A percentile compares a stretch with the other conserved stretches of the same genome.
These are phyloP conservation scores for Gallinago nigripennis DNA, from an alignment of 2,797 vertebrate genomes.

Conservation along the genomic window DNA sequence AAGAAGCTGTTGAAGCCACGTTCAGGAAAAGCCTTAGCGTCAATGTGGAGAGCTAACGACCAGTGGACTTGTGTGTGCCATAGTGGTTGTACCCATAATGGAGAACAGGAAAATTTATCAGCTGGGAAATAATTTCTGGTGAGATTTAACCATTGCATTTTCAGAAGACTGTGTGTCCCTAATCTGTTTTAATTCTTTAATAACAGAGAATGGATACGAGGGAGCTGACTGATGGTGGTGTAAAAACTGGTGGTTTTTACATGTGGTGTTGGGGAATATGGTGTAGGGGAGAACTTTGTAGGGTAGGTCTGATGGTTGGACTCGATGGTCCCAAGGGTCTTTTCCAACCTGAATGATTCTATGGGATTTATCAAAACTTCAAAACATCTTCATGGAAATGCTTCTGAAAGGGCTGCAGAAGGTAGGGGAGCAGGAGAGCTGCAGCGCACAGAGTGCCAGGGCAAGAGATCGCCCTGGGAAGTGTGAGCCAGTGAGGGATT, in stretches of 20 bases:
- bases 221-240: neutral
- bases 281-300: no score
- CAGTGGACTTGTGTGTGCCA: accelerated
- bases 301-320: no score
- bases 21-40: neutral
- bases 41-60: neutral
- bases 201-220: neutral
- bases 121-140: neutral
- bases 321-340: no score
- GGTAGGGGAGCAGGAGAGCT: neutral
- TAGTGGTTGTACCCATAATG: neutral
- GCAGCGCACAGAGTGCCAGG: neutral
- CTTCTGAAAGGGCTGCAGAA: neutral
- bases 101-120: neutral
- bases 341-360: no score
- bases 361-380: neutral
- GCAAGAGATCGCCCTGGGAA: neutral
- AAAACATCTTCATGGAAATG: neutral
- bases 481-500: neutral
- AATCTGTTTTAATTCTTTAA: neutral
- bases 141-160: neutral
- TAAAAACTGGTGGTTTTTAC: no score
- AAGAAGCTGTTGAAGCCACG: neutral
- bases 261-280: no score
- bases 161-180: neutral